Conservation (phyloP, 2,113 vertebrate genomes). For the Albula glossodonta region DNA sequence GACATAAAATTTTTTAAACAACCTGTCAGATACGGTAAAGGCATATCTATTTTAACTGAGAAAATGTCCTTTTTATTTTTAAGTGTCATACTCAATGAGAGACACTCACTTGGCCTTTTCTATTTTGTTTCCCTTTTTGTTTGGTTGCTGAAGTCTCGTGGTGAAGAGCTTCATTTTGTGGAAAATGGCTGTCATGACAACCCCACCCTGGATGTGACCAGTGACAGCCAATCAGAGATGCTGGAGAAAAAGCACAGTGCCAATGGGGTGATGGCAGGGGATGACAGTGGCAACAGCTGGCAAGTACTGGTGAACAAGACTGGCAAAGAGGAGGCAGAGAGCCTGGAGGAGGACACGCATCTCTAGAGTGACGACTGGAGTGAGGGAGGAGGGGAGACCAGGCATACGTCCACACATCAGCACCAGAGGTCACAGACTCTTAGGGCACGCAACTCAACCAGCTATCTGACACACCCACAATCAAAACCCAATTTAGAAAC, state of each 20-base stretch:
- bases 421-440: not conserved
- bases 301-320: slow-evolving; percentile 84
- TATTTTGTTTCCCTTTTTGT: not conserved
- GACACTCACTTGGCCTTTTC: not conserved
- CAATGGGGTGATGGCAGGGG: slow-evolving; percentile 80
- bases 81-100: not conserved
- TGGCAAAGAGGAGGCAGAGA: slow-evolving; percentile 83
- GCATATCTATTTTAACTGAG: no score
- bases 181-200: slow-evolving; percentile 98
- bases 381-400: slow-evolving; percentile 17
- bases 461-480: slow-evolving; percentile 1
- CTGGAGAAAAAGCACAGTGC: slow-evolving; percentile 88
- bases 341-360: slow-evolving; percentile 92
- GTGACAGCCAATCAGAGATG: slow-evolving; percentile 87
- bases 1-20: no score
- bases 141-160: slow-evolving; percentile 67
- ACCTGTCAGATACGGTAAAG: no score
- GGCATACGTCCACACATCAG: slow-evolving; percentile 8
- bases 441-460: not conserved
- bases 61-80: not conserved
- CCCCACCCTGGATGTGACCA: slow-evolving; percentile 93
- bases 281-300: slow-evolving; percentile 53
- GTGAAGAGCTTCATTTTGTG: slow-evolving; percentile 92
- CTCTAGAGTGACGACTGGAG: slow-evolving; percentile 71
- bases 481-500: not conserved